phyloP scores from a whole-genome alignment of 1,140 invertebrate species.

The Aplysia californica region DNA sequence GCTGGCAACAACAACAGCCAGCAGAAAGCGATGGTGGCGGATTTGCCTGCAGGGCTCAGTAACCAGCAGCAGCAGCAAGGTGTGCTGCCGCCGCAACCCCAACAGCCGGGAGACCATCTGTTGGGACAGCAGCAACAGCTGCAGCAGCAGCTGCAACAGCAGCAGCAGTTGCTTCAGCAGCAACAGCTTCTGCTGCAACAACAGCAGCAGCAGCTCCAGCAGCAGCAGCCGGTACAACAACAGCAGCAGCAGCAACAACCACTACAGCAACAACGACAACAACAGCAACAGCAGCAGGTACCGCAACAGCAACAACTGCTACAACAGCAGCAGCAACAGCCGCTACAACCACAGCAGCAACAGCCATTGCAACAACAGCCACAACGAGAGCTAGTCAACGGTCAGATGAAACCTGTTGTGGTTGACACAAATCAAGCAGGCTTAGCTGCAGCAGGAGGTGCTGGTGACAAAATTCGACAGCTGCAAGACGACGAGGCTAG shows the following conservation, averaged over 20 bases:
- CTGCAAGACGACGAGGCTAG: no score
- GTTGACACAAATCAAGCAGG: no score
- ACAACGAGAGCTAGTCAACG: no score
- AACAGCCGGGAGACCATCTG: no score
- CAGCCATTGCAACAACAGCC: no score
- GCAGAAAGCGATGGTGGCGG: conserved; percentile 7
- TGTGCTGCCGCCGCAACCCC: conserved; percentile 18
- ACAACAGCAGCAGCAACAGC: no score
- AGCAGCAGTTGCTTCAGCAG: background rate
- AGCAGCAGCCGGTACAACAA: conserved; percentile 15
- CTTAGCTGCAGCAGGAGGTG: no score
- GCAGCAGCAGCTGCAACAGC: background rate
- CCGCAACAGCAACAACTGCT: background rate
- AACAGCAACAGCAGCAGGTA: background rate
- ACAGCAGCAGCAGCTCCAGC: background rate
- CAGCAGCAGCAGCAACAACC: background rate
- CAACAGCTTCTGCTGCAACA: background rate
- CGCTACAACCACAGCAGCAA: no score
- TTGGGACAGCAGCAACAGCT: conserved; percentile 3
- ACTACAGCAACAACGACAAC: background rate
- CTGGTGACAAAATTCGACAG: no score
- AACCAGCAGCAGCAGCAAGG: conserved; percentile 19
- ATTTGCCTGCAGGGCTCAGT: conserved; percentile 9
- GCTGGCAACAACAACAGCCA: background rate
- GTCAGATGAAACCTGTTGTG: background rate